Evolutionary conservation across 2,113 vertebrate genomes (phyloP).

Genomic region (Vanacampus margaritifer): DNA sequence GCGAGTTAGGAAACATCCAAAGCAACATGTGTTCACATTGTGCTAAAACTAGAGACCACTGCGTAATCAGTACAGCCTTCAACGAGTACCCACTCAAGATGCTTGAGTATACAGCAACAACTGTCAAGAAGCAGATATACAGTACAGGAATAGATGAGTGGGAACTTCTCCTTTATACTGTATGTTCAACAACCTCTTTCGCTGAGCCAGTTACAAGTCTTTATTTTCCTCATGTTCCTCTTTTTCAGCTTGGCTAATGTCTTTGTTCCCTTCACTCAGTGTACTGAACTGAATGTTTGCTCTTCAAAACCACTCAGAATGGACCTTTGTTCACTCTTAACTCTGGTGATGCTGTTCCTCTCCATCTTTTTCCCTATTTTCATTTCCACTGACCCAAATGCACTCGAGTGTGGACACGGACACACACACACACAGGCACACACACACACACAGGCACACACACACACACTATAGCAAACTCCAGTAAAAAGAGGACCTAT

Average conservation of each 20-base stretch:
- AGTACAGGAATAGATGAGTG: neutral
- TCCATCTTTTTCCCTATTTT: neutral
- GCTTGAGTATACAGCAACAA: neutral
- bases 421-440: slow-evolving; percentile 9
- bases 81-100: slow-evolving; percentile 34
- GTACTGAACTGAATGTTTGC: neutral
- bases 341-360: neutral
- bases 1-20: neutral
- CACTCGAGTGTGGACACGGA: slow-evolving; percentile 14
- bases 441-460: slow-evolving; percentile 1
- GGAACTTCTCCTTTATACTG: neutral
- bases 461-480: neutral
- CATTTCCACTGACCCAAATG: slow-evolving; percentile 45
- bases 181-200: neutral
- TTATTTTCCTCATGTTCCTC: neutral
- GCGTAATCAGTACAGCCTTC: slow-evolving; percentile 17
- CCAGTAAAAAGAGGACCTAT: slow-evolving; percentile 15
- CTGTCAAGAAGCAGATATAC: neutral
- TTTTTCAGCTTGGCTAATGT: neutral
- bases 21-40: slow-evolving; percentile 1
- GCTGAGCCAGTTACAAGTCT: neutral
- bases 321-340: slow-evolving; percentile 10
- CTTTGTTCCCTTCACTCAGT: neutral
- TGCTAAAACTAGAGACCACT: neutral
- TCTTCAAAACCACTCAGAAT: slow-evolving; percentile 2